These are phyloP conservation scores for Rhinichthys klamathensis DNA, from an alignment of 2,113 vertebrate species.

Conservation along the genomic window DNA sequence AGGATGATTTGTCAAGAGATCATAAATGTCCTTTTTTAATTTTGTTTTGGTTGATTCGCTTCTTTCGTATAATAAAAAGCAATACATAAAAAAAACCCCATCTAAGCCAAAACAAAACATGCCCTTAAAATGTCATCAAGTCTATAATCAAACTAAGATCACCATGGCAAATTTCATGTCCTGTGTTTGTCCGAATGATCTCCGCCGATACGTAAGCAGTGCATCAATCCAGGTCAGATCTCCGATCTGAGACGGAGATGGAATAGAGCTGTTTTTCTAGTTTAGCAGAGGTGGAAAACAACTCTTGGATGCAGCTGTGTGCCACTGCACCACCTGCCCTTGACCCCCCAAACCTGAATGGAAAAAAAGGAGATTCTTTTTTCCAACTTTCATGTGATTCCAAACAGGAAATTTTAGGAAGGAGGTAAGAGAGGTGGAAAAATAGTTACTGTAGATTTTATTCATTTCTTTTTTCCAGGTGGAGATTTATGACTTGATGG, in stretches of 20 bases:
- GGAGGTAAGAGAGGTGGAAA: conserved; percentile 48
- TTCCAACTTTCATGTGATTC: conserved; percentile 55
- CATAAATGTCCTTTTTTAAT: conserved; percentile 22
- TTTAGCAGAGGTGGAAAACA: conserved; percentile 39
- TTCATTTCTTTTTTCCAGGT: conserved; percentile 15
- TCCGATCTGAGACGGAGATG: conserved; percentile 27
- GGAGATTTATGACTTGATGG: conserved; percentile 25
- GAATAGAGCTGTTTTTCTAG: conserved; percentile 42
- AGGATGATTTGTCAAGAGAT: conserved; percentile 36
- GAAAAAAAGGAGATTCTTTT: conserved; percentile 39
- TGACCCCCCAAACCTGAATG: conserved; percentile 47
- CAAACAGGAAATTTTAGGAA: conserved; percentile 58
- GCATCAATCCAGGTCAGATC: conserved; percentile 1
- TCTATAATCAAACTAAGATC: conserved; percentile 20
- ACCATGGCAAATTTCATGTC: conserved; percentile 19
- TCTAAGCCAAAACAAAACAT: conserved; percentile 3
- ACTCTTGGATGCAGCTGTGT: conserved; percentile 52
- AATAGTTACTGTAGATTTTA: conserved; percentile 24
- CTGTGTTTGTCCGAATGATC: conserved; percentile 32
- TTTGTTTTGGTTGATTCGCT: not conserved
- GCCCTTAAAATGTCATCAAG: conserved; percentile 23
- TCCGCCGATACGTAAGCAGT: not conserved
- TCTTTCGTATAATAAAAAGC: not conserved
- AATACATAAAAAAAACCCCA: not conserved
- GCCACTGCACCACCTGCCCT: conserved; percentile 50